Conservation (phyloP, 2,113 vertebrate genomes). For the Fregata magnificens region DNA sequence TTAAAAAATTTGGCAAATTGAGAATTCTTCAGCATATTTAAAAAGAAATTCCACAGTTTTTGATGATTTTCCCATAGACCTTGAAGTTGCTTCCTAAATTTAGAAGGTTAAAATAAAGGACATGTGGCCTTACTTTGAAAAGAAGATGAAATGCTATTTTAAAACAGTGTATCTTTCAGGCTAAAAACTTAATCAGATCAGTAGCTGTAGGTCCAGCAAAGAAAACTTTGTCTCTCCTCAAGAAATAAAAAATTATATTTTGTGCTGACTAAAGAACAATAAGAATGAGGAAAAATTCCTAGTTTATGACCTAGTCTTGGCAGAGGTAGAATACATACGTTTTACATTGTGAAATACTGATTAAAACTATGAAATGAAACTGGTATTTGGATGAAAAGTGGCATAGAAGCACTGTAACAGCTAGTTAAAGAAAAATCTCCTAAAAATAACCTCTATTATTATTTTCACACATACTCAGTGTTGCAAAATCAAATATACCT, state of each 20-base stretch:
- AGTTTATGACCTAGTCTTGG: neutral
- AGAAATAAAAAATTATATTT: neutral
- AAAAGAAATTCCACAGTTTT: neutral
- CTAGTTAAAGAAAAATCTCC: neutral
- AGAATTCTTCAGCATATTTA: neutral
- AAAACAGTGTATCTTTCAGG: neutral
- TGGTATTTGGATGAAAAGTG: neutral
- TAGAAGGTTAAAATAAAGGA: neutral
- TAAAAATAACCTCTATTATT: neutral
- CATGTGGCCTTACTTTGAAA: neutral
- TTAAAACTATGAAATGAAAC: conserved; percentile 45
- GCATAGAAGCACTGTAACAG: neutral
- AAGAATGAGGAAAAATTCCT: neutral
- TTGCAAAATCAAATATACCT: neutral
- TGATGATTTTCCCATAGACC: neutral
- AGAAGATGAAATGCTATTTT: neutral
- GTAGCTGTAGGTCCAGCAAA: neutral
- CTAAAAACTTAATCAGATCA: neutral
- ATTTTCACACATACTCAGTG: neutral
- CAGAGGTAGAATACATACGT: neutral
- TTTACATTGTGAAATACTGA: conserved; percentile 31
- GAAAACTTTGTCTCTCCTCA: neutral
- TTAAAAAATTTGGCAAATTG: neutral
- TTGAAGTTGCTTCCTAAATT: neutral
- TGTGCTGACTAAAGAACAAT: neutral